phyloP scores from a whole-genome alignment of 2,797 vertebrate genomes.

The Cercopithecus mitis region DNA sequence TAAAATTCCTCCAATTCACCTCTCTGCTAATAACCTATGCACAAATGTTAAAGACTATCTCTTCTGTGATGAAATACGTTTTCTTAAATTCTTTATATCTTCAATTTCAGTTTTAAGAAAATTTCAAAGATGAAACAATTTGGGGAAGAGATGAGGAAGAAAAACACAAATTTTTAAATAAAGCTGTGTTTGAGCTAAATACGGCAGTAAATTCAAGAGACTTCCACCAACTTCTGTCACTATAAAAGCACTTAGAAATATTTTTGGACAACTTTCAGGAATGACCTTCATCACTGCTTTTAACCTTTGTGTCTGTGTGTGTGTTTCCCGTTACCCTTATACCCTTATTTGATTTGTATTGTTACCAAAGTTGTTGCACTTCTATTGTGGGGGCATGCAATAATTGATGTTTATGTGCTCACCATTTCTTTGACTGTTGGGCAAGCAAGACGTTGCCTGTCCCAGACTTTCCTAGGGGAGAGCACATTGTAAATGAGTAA shows the following conservation, averaged over 20 bases:
- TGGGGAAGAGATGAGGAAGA: not conserved
- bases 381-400: not conserved
- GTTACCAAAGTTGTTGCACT: not conserved
- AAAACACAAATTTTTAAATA: not conserved
- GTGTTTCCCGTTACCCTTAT: not conserved
- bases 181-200: not conserved
- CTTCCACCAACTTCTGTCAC: not conserved
- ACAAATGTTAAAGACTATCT: not conserved
- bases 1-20: not conserved
- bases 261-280: not conserved
- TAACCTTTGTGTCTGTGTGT: not conserved
- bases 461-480: not conserved
- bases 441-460: conserved; percentile 40
- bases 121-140: not conserved
- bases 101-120: conserved; percentile 36
- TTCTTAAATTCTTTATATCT: not conserved
- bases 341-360: not conserved
- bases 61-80: not conserved
- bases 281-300: conserved; percentile 38
- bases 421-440: not conserved
- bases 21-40: not conserved
- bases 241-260: conserved; percentile 1
- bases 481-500: conserved; percentile 21
- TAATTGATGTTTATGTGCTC: not conserved
- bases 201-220: not conserved